A percentile compares a stretch with the other conserved stretches of the same genome.
Evolutionary conservation across 2,797 vertebrate genomes (phyloP).

Genomic region (Crenuchus spilurus): DNA sequence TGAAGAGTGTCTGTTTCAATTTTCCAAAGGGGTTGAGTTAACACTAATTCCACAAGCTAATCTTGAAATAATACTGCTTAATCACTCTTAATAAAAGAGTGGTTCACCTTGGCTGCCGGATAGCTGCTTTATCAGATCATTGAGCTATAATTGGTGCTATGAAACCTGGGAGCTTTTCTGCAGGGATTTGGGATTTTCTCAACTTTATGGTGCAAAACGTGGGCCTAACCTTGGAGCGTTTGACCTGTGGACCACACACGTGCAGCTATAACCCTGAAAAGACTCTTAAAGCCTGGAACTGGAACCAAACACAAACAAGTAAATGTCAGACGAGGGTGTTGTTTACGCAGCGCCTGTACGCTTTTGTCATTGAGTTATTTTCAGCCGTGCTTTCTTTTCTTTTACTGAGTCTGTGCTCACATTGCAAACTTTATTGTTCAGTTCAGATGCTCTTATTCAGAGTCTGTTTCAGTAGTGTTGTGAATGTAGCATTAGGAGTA

Average conservation of each 20-base stretch:
- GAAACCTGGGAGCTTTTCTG: constrained; percentile 48
- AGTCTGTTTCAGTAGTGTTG: neutral
- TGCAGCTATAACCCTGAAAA: constrained; percentile 35
- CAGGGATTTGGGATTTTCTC: constrained; percentile 44
- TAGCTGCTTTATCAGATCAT: constrained; percentile 52
- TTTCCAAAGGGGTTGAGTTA: constrained; percentile 48
- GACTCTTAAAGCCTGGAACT: constrained; percentile 29
- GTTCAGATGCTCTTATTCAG: neutral
- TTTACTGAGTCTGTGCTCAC: neutral
- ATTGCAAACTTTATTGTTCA: neutral
- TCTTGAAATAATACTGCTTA: constrained; percentile 57
- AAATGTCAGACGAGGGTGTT: constrained; percentile 41
- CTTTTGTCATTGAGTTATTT: constrained; percentile 7
- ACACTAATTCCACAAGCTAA: constrained; percentile 49
- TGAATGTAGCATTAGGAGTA: too few species aligned
- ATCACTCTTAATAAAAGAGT: constrained; percentile 54
- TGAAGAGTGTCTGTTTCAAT: constrained; percentile 43
- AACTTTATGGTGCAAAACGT: constrained; percentile 39
- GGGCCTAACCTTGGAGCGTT: constrained; percentile 42
- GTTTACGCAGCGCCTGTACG: constrained; percentile 27
- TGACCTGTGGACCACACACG: constrained; percentile 18
- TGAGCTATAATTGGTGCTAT: constrained; percentile 55
- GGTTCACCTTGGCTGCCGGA: constrained; percentile 48
- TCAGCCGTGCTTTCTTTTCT: constrained; percentile 4
- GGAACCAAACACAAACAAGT: constrained; percentile 47